Evolutionary conservation across 2,888 invertebrate species (phyloP).

Genomic region (Parnassius apollo): DNA sequence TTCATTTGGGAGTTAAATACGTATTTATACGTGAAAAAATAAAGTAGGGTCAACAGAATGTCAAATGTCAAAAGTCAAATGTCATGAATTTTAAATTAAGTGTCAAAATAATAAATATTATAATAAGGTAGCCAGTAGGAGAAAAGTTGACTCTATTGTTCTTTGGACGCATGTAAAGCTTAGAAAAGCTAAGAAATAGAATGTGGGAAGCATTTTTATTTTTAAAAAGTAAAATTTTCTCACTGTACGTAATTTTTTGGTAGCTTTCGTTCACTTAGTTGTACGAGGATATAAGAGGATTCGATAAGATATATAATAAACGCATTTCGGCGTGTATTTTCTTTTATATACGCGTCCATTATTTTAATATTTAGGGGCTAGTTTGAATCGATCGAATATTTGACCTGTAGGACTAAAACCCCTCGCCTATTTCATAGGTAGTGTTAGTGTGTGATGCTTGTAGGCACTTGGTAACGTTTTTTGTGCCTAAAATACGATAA

Average conservation of each 20-base stretch:
- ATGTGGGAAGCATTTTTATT: not conserved
- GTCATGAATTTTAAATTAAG: not conserved
- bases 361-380: constrained; percentile 16
- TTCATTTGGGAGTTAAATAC: not conserved
- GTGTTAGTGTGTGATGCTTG: constrained; percentile 55
- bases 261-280: constrained; percentile 9
- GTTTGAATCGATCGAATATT: constrained; percentile 31
- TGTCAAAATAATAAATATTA: constrained; percentile 2
- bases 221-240: not conserved
- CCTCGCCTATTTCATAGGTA: constrained; percentile 70
- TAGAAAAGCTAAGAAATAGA: not conserved
- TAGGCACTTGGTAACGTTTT: constrained; percentile 64
- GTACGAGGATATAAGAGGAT: not conserved
- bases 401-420: constrained; percentile 65
- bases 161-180: not conserved
- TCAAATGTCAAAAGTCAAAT: not conserved
- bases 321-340: constrained; percentile 7
- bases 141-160: not conserved
- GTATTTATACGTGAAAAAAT: not conserved
- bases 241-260: not conserved
- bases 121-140: not conserved
- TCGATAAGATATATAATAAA: not conserved
- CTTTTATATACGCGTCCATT: constrained; percentile 7
- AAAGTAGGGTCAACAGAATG: not conserved
- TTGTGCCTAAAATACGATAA: constrained; percentile 71